Percentiles rank a stretch among this genome's conserved stretches.
Evolutionary conservation across 2,113 vertebrate species (phyloP).

Genomic region (Vidua macroura): DNA sequence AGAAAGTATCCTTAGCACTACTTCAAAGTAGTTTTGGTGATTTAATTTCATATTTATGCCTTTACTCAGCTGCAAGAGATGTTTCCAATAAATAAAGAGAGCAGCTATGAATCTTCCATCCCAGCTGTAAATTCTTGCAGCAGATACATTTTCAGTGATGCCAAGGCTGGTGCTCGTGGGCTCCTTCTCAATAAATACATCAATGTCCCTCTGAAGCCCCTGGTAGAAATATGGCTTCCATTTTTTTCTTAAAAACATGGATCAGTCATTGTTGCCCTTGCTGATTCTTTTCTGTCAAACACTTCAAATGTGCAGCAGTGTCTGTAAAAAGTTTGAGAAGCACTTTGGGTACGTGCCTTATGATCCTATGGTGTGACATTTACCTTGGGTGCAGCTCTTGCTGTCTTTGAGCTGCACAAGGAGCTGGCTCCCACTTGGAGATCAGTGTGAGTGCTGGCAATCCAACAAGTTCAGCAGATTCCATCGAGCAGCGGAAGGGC

Average conservation of each 20-base stretch:
- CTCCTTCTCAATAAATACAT: constrained; percentile 64
- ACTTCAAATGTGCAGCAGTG: constrained; percentile 51
- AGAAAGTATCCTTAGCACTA: not conserved
- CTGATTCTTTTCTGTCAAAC: constrained; percentile 63
- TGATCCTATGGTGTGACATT: not conserved
- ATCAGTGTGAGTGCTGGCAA: not conserved
- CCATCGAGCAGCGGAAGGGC: not conserved
- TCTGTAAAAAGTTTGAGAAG: constrained; percentile 42
- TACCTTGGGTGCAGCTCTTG: not conserved
- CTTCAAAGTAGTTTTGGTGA: constrained; percentile 16
- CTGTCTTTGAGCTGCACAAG: not conserved
- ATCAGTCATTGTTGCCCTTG: constrained; percentile 70
- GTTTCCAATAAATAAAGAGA: constrained; percentile 66
- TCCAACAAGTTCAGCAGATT: not conserved
- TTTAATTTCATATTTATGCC: constrained; percentile 65
- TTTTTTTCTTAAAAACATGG: constrained; percentile 68
- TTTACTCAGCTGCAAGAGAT: constrained; percentile 44
- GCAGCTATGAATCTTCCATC: constrained; percentile 55
- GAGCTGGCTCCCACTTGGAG: not conserved
- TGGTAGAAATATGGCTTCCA: constrained; percentile 63
- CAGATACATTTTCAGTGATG: constrained; percentile 47
- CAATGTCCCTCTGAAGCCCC: constrained; percentile 34
- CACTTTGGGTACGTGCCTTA: not conserved
- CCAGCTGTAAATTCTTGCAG: constrained; percentile 67
- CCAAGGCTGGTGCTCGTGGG: constrained; percentile 12